These are phyloP conservation scores for Drosophila athabasca DNA, from an alignment of 1,140 invertebrate species.

Conservation along the genomic window DNA sequence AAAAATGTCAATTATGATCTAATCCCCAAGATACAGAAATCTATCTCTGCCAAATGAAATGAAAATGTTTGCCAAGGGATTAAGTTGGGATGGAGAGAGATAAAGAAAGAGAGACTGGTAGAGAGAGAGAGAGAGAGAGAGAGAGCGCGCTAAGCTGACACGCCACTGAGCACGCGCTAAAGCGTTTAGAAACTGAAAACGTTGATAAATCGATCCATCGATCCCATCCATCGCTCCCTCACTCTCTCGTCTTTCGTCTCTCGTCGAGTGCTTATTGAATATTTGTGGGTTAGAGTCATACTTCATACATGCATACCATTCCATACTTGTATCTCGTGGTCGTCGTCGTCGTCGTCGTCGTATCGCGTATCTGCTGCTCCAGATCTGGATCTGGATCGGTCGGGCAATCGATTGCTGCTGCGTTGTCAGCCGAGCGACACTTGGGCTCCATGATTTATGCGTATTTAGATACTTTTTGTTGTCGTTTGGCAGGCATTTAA, in stretches of 20 bases:
- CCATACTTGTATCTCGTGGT: conserved; percentile 31
- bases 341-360: conserved; percentile 9
- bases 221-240: neutral
- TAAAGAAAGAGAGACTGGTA: conserved; percentile 1
- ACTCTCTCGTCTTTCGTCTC: conserved; percentile 1
- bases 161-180: conserved; percentile 72
- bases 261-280: conserved; percentile 57
- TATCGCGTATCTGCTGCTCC: conserved; percentile 62
- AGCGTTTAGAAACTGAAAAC: conserved; percentile 66
- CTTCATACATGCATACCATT: conserved; percentile 23
- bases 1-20: conserved; percentile 53
- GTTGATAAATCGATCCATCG: conserved; percentile 62
- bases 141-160: conserved; percentile 62
- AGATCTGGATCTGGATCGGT: conserved; percentile 66
- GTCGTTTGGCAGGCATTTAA: conserved; percentile 70
- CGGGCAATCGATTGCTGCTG: conserved; percentile 66
- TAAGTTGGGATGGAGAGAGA: conserved; percentile 34
- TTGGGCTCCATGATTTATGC: conserved; percentile 72
- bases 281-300: conserved; percentile 61
- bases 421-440: conserved; percentile 71
- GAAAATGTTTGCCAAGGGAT: conserved; percentile 70
- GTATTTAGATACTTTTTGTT: conserved; percentile 57
- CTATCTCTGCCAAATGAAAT: conserved; percentile 48
- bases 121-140: conserved; percentile 13
- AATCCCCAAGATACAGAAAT: conserved; percentile 40